Base-by-base conservation (phyloP, 2,888 invertebrate species). In the Alviniconcha strummeri region DNA sequence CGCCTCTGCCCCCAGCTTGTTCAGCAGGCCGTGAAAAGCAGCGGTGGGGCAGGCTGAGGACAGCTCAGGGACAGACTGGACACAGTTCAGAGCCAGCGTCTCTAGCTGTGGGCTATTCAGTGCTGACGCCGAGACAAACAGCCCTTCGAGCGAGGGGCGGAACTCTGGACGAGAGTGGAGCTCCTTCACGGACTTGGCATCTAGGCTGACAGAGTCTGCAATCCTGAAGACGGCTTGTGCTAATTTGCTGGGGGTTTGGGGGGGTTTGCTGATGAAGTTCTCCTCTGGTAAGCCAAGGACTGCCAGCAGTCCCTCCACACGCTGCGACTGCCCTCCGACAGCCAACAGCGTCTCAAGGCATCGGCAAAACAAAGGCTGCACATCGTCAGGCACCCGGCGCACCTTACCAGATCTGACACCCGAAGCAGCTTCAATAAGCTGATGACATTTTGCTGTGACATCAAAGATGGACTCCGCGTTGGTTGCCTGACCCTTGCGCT, bases 41-140 rank as follows among this genome's bases (percentile, higher is more conserved):
- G 52, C n/a, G 1, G 75, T 72, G 2, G 82, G 52, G 72, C 87
- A 87, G 54, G 84, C 71, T 5, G 84, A 82, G 8, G 84, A 67
- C 36, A 88, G 55, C 13, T 76, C 36, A 76, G 87, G 86, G 56
- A 81, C 86, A 54, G 56, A 81, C 67, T 85, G 72, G 54, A 88
- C 81, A 1, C 19, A 57, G 55, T 54, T 81, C 76, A 88, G 55
- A 7, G 80, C 74, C 13, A 81, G 67, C 19, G 15, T 7, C 8
- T 80, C 80, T 56, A 55, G 52, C 8, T 54, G 19, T 15, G 72
- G 13, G 6, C 81, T 52, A 7, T 71, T 74, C 19, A 84, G 55
- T 19, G 81, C 83, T 13, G 84, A 83, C 11, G 72, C n/a, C n/a
- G 87, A 19, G 19, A 64, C 77, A 77, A 81, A 67, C 69, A 82